A percentile compares a stretch with the other conserved stretches of the same genome.
These are phyloP conservation scores for Chaetodon auriga DNA, from an alignment of 2,113 vertebrate genomes.

Conservation along the genomic window DNA sequence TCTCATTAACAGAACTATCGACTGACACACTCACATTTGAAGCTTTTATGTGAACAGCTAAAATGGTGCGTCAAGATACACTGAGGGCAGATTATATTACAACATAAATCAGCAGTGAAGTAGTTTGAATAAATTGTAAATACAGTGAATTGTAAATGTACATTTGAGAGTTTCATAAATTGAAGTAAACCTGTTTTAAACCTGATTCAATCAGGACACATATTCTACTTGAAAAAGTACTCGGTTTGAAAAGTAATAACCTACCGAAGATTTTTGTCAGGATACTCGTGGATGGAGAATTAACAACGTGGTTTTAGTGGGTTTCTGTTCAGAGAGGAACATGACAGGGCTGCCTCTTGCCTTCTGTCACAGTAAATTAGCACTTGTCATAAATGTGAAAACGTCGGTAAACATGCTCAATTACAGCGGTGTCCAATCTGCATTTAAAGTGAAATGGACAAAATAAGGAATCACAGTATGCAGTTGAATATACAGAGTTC, in stretches of 20 bases:
- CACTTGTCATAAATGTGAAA: not conserved
- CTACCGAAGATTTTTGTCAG: not conserved
- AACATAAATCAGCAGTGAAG: not conserved
- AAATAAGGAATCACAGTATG: not conserved
- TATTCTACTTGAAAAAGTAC: not conserved
- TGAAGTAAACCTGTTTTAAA: not conserved
- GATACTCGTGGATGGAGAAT: too few species aligned
- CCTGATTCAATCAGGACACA: too few species aligned
- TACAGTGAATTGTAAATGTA: not conserved
- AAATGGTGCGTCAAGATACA: not conserved
- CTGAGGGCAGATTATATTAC: not conserved
- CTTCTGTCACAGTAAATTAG: constrained; percentile 13
- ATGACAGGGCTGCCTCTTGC: too few species aligned
- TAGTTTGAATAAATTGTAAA: not conserved
- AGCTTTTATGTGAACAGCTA: constrained; percentile 13
- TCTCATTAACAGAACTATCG: not conserved
- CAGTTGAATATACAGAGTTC: not conserved
- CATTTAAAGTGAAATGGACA: not conserved
- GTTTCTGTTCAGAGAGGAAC: too few species aligned
- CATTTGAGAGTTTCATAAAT: not conserved
- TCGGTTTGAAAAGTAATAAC: not conserved
- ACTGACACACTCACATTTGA: not conserved
- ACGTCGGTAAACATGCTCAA: not conserved
- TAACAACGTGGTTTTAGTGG: too few species aligned
- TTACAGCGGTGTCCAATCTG: not conserved